Evolutionary conservation across 2,113 vertebrate species (phyloP).

Genomic region (Morone saxatilis): DNA sequence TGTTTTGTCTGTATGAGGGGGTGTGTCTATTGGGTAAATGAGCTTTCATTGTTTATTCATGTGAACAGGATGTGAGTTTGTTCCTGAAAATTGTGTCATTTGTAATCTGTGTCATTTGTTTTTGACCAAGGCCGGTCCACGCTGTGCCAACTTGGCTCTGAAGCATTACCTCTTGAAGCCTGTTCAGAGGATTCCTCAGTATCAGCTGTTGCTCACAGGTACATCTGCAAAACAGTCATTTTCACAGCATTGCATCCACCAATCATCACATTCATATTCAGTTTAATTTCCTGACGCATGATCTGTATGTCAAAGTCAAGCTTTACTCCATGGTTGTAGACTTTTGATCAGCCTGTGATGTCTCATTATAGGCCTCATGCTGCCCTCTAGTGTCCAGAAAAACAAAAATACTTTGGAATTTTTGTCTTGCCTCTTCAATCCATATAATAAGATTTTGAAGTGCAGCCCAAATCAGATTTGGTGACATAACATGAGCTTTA

Average conservation of each 20-base stretch:
- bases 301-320: background rate
- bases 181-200: slow-evolving; percentile 98
- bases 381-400: slow-evolving; percentile 70
- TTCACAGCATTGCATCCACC: background rate
- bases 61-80: background rate
- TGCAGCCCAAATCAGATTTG: slow-evolving; percentile 59
- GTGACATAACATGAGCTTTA: slow-evolving; percentile 69
- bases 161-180: slow-evolving; percentile 98
- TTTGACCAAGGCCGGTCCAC: slow-evolving; percentile 89
- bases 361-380: slow-evolving; percentile 6
- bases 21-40: background rate
- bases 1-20: slow-evolving; percentile 43
- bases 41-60: slow-evolving; percentile 14
- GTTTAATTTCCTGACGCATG: background rate
- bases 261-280: background rate
- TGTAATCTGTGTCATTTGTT: background rate
- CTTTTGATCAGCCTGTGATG: background rate
- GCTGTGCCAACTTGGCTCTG: slow-evolving; percentile 94
- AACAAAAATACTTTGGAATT: background rate
- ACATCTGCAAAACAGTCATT: slow-evolving; percentile 15
- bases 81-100: background rate
- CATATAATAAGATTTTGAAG: slow-evolving; percentile 55
- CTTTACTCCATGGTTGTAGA: background rate
- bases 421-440: slow-evolving; percentile 8
- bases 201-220: slow-evolving; percentile 96